Percentiles rank a stretch among this genome's conserved stretches.
phyloP scores from a whole-genome alignment of 2,888 invertebrate species.

The Tachina lurida region DNA sequence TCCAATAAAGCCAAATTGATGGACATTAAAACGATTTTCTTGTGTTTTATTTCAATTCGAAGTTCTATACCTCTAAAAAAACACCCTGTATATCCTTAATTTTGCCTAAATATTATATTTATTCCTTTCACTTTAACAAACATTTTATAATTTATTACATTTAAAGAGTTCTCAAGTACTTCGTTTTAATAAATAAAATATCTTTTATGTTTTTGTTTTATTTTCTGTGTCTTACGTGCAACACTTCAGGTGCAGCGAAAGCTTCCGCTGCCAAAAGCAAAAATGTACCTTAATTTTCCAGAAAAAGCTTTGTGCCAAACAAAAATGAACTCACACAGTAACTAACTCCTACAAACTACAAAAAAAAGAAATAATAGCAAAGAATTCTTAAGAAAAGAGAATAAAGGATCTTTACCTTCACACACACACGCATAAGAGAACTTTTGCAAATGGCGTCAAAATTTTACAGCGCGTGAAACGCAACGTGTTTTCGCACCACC shows the following conservation, averaged over 20 bases:
- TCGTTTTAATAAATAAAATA: slow-evolving; percentile 15
- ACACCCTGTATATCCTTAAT: too few species aligned
- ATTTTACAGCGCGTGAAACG: slow-evolving; percentile 74
- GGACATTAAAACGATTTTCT: too few species aligned
- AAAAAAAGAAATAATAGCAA: neutral
- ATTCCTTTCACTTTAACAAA: neutral
- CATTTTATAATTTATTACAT: slow-evolving; percentile 4
- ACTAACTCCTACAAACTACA: neutral
- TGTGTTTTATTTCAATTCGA: too few species aligned
- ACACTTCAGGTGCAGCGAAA: slow-evolving; percentile 57
- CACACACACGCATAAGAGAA: slow-evolving; percentile 30
- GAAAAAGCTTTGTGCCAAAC: slow-evolving; percentile 59
- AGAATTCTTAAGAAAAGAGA: neutral
- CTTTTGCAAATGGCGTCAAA: slow-evolving; percentile 73
- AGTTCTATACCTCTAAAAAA: too few species aligned
- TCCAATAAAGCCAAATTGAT: too few species aligned
- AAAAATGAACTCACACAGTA: slow-evolving; percentile 16
- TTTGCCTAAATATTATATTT: neutral
- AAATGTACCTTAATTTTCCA: slow-evolving; percentile 49
- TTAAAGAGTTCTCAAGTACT: neutral
- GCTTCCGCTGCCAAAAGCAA: slow-evolving; percentile 50
- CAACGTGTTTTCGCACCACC: slow-evolving; percentile 64
- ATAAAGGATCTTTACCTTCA: slow-evolving; percentile 11
- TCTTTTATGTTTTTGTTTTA: slow-evolving; percentile 51
- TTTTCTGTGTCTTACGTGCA: slow-evolving; percentile 67